Conservation (phyloP, 1,140 invertebrate genomes). For the Gryllus bimaculatus region DNA sequence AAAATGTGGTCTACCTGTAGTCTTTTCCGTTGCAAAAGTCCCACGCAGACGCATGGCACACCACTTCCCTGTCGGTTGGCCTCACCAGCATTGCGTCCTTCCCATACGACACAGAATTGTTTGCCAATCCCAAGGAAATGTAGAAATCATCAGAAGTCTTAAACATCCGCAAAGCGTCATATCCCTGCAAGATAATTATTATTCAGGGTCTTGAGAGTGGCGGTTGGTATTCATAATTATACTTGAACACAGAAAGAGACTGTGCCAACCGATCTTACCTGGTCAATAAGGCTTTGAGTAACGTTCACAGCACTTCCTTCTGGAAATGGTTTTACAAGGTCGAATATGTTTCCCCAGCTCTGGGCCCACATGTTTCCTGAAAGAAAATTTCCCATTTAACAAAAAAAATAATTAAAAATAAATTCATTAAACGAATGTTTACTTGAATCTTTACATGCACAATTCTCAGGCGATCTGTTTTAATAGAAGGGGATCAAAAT, state of each 20-base stretch:
- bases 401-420: too few species aligned
- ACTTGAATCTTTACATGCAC: too few species aligned
- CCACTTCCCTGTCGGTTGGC: constrained; percentile 54
- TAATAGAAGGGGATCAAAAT: too few species aligned
- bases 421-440: too few species aligned
- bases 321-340: constrained; percentile 65
- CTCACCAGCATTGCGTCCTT: constrained; percentile 63
- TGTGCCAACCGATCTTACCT: constrained; percentile 38
- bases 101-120: constrained; percentile 20
- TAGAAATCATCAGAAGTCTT: constrained; percentile 78
- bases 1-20: constrained; percentile 38
- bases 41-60: constrained; percentile 74
- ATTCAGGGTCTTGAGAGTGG: too few species aligned
- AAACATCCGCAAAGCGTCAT: constrained; percentile 65
- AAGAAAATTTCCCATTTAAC: neutral
- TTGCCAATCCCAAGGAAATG: constrained; percentile 65
- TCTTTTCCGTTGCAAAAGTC: constrained; percentile 63
- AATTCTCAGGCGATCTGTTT: too few species aligned
- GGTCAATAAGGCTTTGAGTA: constrained; percentile 53
- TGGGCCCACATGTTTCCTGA: constrained; percentile 81
- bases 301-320: constrained; percentile 62
- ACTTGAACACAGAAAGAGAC: too few species aligned
- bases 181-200: constrained; percentile 39
- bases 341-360: constrained; percentile 69
- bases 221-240: too few species aligned